Percentiles rank a stretch among this genome's conserved stretches.
Conservation (phyloP, 2,888 invertebrate species). For the Carpatolechia fugitivella region DNA sequence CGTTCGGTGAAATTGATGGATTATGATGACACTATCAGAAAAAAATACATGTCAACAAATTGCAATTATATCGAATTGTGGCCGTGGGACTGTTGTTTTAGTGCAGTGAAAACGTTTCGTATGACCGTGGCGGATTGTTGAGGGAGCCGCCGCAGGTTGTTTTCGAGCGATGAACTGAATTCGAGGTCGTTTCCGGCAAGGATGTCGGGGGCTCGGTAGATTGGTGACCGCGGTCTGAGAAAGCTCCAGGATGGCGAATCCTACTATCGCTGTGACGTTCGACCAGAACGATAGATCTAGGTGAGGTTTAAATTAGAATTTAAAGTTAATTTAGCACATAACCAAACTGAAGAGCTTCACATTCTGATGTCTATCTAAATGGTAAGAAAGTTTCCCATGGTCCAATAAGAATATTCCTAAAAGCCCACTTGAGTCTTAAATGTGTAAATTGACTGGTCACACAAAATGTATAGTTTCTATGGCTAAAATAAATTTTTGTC, state of each 20-base stretch:
- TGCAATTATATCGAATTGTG: slow-evolving; percentile 49
- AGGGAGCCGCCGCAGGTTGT: slow-evolving; percentile 29
- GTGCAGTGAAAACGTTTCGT: slow-evolving; percentile 28
- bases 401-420: too few relatives aligned
- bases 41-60: slow-evolving; percentile 66
- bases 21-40: slow-evolving; percentile 43
- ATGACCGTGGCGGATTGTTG: slow-evolving; percentile 27
- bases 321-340: background rate
- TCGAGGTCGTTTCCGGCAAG: slow-evolving; percentile 51
- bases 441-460: too few relatives aligned
- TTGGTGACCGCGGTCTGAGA: slow-evolving; percentile 32
- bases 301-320: slow-evolving; percentile 35
- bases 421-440: too few relatives aligned
- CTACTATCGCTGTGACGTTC: slow-evolving; percentile 82
- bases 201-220: slow-evolving; percentile 53
- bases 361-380: background rate
- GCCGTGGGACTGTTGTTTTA: slow-evolving; percentile 35
- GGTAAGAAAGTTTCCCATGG: background rate
- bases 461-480: too few relatives aligned
- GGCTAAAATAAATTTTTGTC: too few relatives aligned
- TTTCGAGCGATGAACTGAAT: slow-evolving; percentile 48
- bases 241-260: slow-evolving; percentile 65
- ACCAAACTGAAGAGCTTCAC: background rate
- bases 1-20: slow-evolving; percentile 39
- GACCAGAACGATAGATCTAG: slow-evolving; percentile 85